Evolutionary conservation across 2,797 vertebrate species (phyloP).

Genomic region (Pangasius krempfi): DNA sequence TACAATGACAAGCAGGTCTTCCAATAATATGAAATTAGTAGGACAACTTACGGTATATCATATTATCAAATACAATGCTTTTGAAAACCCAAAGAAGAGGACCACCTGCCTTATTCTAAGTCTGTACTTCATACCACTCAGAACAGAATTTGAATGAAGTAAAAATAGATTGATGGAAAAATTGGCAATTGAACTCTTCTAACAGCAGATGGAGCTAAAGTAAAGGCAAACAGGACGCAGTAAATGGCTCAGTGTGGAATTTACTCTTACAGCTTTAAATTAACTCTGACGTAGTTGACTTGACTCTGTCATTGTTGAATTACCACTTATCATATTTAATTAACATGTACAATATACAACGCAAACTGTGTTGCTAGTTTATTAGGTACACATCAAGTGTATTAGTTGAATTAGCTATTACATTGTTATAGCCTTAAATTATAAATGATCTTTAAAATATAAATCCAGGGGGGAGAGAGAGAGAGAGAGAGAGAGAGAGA

Average conservation of each 20-base stretch:
- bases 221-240: background rate
- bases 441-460: background rate
- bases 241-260: background rate
- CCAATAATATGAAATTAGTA: too few relatives aligned
- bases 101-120: background rate
- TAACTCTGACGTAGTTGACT: background rate
- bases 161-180: background rate
- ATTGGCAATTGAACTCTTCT: background rate
- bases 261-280: background rate
- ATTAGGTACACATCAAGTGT: background rate
- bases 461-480: background rate
- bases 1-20: too few relatives aligned
- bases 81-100: background rate
- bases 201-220: conserved; percentile 36
- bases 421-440: background rate
- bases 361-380: background rate
- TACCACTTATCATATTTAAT: background rate
- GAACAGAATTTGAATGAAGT: background rate
- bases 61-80: background rate
- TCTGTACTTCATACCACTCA: background rate
- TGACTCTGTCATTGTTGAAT: background rate
- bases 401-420: background rate
- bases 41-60: too few relatives aligned
- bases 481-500: background rate
- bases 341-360: too few relatives aligned